Evolutionary conservation across 2,797 vertebrate species (phyloP), one percentile per base, ranked within the genome.

Genomic region (Parambassis ranga): DNA sequence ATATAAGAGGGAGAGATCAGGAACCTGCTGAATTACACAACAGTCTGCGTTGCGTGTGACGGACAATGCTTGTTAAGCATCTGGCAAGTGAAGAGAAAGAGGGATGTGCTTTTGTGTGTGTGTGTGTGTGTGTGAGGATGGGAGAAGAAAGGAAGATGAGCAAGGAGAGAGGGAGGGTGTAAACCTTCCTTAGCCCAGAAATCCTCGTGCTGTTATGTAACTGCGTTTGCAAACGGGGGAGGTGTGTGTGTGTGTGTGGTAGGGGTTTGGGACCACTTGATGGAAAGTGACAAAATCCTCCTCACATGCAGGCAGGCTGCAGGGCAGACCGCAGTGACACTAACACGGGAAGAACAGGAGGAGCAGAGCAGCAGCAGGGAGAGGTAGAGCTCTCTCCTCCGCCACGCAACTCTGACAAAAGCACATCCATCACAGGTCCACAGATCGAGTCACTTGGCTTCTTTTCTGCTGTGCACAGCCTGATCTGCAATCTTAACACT

Each of bases 121-220:
- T 35, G 49, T 41, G 27, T 9, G 24, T 41, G 41, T 30, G 10
- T 36, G 46, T 16, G 66, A 32, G 24, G 20, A 47, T 49, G 51
- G 19, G 22, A 62, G 48, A 43, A 20, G 7, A 39, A 42, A 41
- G 31, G 19, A 58, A 58, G 39, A 36, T 43, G 47, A 62, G 32
- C 27, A 20, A 19, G 20, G 26, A 60, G 41, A 48, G 14, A 37
- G 16, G 62, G n/a, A n/a, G 62, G 65, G 61, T 53, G 70, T 75
- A 77, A 84, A 81, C 64, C 67, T 79, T 58, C 39, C 35, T 64
- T 65, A 82, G 77, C 79, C 76, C 65, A 84, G 76, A 82, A 73
- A 83, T 85, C 73, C 62, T 77, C 7, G 37, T 79, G 69, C 65
- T 10, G 56, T 92, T 90, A 92, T 87, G 81, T 87, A 91, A 91